Conservation (phyloP, 2,113 vertebrate genomes). For the Coptodon rendalli region DNA sequence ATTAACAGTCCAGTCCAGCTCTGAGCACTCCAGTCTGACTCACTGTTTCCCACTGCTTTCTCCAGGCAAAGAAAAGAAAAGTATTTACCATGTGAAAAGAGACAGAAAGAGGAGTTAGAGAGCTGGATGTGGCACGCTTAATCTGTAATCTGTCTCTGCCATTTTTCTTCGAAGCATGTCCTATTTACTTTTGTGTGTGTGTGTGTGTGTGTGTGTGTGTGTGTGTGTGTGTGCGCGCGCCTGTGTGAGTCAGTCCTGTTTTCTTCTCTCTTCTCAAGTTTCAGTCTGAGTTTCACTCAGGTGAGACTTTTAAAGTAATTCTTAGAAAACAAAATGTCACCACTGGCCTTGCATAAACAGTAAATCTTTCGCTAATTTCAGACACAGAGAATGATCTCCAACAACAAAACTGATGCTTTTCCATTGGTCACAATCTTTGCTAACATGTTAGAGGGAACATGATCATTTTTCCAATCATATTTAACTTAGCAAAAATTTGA, state of each 20-base stretch:
- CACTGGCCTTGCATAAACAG: not conserved
- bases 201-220: not conserved
- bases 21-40: slow-evolving; percentile 66
- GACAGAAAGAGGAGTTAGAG: slow-evolving; percentile 50
- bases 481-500: not conserved
- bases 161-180: slow-evolving; percentile 45
- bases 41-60: slow-evolving; percentile 75
- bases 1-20: slow-evolving; percentile 73
- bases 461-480: not conserved
- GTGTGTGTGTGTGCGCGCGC: not conserved
- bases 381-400: not conserved
- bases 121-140: slow-evolving; percentile 66
- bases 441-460: not conserved
- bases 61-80: slow-evolving; percentile 52
- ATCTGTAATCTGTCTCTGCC: slow-evolving; percentile 67
- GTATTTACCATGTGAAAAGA: slow-evolving; percentile 68
- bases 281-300: not conserved
- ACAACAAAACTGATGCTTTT: not conserved
- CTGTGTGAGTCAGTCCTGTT: not conserved
- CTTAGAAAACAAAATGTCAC: not conserved
- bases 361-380: not conserved
- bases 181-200: not conserved
- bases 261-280: not conserved
- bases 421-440: not conserved
- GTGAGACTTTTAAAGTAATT: not conserved